Conservation (phyloP, 2,888 invertebrate species). For the Cataglyphis rosenhaueri region DNA sequence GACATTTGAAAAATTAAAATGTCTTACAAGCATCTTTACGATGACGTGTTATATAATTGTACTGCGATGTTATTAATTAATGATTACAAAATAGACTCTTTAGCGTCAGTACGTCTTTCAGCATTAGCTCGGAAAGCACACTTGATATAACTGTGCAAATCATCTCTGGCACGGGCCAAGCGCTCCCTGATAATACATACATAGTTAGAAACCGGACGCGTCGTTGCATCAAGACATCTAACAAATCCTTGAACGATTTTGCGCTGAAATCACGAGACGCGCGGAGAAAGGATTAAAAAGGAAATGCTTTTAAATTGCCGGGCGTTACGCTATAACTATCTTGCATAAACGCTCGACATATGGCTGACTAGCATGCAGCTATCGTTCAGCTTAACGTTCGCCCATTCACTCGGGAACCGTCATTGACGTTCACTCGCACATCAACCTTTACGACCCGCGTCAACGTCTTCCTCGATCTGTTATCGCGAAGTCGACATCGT, state of each 20-base stretch:
- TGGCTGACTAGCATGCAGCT: constrained; percentile 51
- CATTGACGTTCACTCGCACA: constrained; percentile 55
- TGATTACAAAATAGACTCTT: neutral
- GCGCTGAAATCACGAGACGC: constrained; percentile 55
- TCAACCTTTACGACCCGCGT: constrained; percentile 62
- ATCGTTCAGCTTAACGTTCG: constrained; percentile 32
- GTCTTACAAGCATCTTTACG: constrained; percentile 4
- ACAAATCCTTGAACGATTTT: constrained; percentile 38
- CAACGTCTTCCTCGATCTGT: constrained; percentile 47
- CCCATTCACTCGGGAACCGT: constrained; percentile 69
- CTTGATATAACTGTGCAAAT: constrained; percentile 4
- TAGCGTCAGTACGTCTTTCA: constrained; percentile 5
- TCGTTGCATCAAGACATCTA: neutral
- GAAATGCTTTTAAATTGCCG: constrained; percentile 64
- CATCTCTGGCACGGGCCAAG: neutral
- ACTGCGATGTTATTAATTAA: constrained; percentile 7
- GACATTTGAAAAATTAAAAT: constrained; percentile 9
- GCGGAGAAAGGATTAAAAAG: constrained; percentile 63
- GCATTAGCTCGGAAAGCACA: neutral
- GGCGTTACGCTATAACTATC: constrained; percentile 67
- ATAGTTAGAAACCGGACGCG: neutral
- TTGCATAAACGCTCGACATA: constrained; percentile 73
- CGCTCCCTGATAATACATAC: neutral
- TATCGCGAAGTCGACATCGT: neutral
- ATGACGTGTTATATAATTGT: neutral